Evolutionary conservation across 1,140 invertebrate genomes (phyloP), one percentile per base, ranked within the genome.

Genomic region (Drosophila pruinosa): DNA sequence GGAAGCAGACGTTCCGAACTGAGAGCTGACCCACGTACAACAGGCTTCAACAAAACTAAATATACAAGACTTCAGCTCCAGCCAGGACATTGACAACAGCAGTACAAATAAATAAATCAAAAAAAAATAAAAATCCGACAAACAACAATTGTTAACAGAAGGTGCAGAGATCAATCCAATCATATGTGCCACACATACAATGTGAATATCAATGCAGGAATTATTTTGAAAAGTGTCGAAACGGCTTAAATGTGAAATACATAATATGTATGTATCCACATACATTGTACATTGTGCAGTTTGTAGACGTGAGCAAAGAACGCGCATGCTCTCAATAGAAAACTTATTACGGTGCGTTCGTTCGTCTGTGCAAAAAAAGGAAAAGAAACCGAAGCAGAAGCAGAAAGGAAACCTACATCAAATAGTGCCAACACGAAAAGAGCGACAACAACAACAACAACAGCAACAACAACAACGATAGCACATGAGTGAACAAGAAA

Each of bases 1-100:
- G 73, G 52, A 59, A 58, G 43, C 63, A 69, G 70, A 69, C 71
- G 57, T 45, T 63, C 57, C 57, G 59, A 36, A 64, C 38, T 43
- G 48, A 62, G 47, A 31, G 31, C 58, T 34, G 24, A 56, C 64
- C 48, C 48, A 72, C 45, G 61, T 58, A 71, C 31, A 52, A 57
- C 58, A 47, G 39, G 67, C 48, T 52, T 22, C 21, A 59, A 36
- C 26, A 50, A 36, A 56, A 47, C 12, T 52, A 19, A n/a, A n/a
- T 8, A 45, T 56, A 36, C 19, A 45, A 19, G 41, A 28, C 39
- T 26, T 26, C 21, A 17, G 26, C 24, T 50, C 7, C 24, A 39
- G 50, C 39, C 36, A 34, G 43, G 41, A 48, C 41, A 48, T 48
- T 12, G 31, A 54, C 62, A 28, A 26, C 48, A 26, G 22, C 10